Percentiles rank a stretch among this genome's conserved stretches.
Evolutionary conservation across 2,113 vertebrate species (phyloP).

Genomic region (Podarcis raffonei): DNA sequence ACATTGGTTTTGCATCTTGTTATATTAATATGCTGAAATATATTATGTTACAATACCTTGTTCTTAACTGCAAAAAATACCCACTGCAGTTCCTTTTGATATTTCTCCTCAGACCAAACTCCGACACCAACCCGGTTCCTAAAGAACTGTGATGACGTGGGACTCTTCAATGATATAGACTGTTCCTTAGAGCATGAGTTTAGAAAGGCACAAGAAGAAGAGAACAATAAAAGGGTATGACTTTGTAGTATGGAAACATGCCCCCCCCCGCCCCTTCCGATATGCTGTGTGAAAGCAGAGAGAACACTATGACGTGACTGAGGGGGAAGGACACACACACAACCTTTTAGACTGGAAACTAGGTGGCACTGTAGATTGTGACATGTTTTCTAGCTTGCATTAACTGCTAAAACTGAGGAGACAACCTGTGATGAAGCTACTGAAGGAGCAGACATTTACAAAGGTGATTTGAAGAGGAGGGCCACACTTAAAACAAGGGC

Average conservation of each 20-base stretch:
- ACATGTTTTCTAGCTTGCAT: conserved; percentile 19
- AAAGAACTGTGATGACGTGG: conserved; percentile 99
- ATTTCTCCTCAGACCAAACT: conserved; percentile 90
- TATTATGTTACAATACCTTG: neutral
- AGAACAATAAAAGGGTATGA: conserved; percentile 95
- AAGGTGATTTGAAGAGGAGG: conserved; percentile 32
- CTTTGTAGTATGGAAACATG: neutral
- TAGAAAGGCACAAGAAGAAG: conserved; percentile 95
- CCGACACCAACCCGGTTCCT: conserved; percentile 97
- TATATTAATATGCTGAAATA: conserved; percentile 41
- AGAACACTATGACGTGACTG: neutral
- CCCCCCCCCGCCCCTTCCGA: neutral
- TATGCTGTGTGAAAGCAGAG: neutral
- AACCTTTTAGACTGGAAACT: conserved; percentile 38
- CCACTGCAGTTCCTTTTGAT: conserved; percentile 10
- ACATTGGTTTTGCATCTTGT: neutral
- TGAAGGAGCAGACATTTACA: neutral
- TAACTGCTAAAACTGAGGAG: conserved; percentile 21
- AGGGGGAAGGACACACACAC: neutral
- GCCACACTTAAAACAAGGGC: conserved; percentile 47
- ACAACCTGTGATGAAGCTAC: conserved; percentile 9
- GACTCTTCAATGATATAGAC: conserved; percentile 96
- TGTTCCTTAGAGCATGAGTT: conserved; percentile 98
- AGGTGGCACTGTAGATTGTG: conserved; percentile 24
- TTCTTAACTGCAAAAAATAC: conserved; percentile 22